These are phyloP conservation scores for Heliothis virescens DNA, from an alignment of 1,140 invertebrate species.

Conservation along the genomic window DNA sequence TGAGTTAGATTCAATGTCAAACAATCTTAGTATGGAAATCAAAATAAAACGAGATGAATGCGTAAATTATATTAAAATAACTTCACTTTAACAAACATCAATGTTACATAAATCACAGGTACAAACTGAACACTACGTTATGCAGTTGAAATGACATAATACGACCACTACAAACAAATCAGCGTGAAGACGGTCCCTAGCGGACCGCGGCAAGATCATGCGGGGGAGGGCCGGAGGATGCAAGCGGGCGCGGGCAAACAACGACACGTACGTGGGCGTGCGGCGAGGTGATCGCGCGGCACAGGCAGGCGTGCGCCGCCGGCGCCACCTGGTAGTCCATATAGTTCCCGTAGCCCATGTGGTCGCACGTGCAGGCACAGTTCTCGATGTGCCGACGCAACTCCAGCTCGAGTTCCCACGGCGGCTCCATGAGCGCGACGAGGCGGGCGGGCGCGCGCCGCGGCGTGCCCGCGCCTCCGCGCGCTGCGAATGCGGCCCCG, in stretches of 20 bases:
- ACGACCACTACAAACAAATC: constrained; percentile 59
- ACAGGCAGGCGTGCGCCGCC: constrained; percentile 80
- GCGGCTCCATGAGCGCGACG: constrained; percentile 83
- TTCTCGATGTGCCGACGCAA: constrained; percentile 94
- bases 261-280: constrained; percentile 83
- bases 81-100: constrained; percentile 30
- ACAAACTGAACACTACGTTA: constrained; percentile 19
- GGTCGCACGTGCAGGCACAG: constrained; percentile 95
- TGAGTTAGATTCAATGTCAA: background rate
- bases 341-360: constrained; percentile 96
- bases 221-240: constrained; percentile 43
- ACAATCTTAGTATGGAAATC: background rate
- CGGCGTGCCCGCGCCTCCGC: constrained; percentile 71
- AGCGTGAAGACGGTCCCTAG: constrained; percentile 62
- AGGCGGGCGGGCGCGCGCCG: constrained; percentile 72
- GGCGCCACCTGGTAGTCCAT: constrained; percentile 94
- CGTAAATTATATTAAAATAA: constrained; percentile 15
- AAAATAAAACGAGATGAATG: constrained; percentile 41
- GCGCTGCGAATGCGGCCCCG: constrained; percentile 73
- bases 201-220: constrained; percentile 61
- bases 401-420: constrained; percentile 87
- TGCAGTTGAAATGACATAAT: constrained; percentile 46
- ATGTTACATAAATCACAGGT: constrained; percentile 40
- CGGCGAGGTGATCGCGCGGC: constrained; percentile 83
- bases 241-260: constrained; percentile 21